Percentiles rank a stretch among this genome's conserved stretches.
These are phyloP conservation scores for Drosophila obscura DNA, from an alignment of 1,140 invertebrate genomes.

Conservation along the genomic window DNA sequence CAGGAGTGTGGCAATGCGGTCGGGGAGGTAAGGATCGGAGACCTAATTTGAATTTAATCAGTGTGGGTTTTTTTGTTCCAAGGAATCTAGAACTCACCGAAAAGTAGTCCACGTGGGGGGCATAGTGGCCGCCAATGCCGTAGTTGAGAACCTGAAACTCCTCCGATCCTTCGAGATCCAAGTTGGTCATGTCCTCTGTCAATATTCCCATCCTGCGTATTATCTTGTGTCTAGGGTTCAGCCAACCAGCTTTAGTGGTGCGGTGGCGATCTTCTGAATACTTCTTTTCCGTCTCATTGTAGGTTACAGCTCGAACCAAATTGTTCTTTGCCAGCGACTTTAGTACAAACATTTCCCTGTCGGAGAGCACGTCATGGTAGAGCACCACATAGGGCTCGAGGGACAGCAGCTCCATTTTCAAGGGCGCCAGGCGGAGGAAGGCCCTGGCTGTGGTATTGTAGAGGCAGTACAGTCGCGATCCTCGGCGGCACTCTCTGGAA, in stretches of 20 bases:
- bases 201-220: background rate
- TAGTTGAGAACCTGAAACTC: conserved; percentile 2
- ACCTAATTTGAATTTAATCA: background rate
- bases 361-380: conserved; percentile 23
- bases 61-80: background rate
- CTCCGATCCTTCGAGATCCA: background rate
- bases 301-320: background rate
- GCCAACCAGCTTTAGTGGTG: background rate
- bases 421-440: conserved; percentile 24
- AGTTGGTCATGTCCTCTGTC: background rate
- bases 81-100: background rate
- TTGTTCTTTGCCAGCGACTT: background rate
- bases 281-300: background rate
- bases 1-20: background rate
- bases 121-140: conserved; percentile 9
- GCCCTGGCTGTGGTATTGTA: conserved; percentile 20
- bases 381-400: conserved; percentile 19
- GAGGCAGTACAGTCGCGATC: conserved; percentile 21
- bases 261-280: background rate
- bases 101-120: background rate
- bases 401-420: conserved; percentile 39
- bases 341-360: background rate
- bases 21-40: background rate
- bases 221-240: background rate
- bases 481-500: too few species aligned